Conservation (phyloP, 2,888 invertebrate genomes). For the Archaeoteleia sp. region DNA sequence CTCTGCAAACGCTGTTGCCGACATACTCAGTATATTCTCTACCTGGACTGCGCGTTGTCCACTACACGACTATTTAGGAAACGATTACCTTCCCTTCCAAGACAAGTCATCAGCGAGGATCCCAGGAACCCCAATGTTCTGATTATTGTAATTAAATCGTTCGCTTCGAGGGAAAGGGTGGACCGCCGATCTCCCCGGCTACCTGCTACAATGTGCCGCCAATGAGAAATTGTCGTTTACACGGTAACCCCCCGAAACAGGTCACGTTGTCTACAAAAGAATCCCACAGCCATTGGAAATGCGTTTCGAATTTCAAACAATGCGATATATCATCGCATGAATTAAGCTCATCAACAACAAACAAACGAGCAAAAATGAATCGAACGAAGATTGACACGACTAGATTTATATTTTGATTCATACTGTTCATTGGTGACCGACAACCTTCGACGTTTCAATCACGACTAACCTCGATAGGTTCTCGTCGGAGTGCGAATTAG, state of each 20-base stretch:
- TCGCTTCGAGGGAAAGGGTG: conserved; percentile 56
- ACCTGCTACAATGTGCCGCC: conserved; percentile 43
- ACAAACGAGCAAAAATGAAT: too few relatives aligned
- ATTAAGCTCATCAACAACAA: too few relatives aligned
- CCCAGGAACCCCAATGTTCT: conserved; percentile 65
- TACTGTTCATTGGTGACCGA: too few relatives aligned
- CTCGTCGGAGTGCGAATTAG: too few relatives aligned
- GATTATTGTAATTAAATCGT: conserved; percentile 74
- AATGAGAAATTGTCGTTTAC: conserved; percentile 48
- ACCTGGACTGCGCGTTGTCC: conserved; percentile 45
- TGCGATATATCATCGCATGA: too few relatives aligned
- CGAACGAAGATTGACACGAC: too few relatives aligned
- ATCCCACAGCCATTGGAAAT: neutral
- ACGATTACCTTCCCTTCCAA: conserved; percentile 67
- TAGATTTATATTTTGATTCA: too few relatives aligned
- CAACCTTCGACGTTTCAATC: too few relatives aligned
- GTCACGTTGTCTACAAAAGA: conserved; percentile 13
- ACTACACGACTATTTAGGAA: conserved; percentile 58
- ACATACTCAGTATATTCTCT: conserved; percentile 25
- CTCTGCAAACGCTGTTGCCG: conserved; percentile 19
- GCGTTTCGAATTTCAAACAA: too few relatives aligned
- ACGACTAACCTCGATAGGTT: too few relatives aligned
- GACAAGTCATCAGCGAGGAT: conserved; percentile 64
- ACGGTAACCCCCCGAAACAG: conserved; percentile 38
- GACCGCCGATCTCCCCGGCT: conserved; percentile 48